phyloP scores from a whole-genome alignment of 2,888 invertebrate species.

The Elaeidobius kamerunicus region DNA sequence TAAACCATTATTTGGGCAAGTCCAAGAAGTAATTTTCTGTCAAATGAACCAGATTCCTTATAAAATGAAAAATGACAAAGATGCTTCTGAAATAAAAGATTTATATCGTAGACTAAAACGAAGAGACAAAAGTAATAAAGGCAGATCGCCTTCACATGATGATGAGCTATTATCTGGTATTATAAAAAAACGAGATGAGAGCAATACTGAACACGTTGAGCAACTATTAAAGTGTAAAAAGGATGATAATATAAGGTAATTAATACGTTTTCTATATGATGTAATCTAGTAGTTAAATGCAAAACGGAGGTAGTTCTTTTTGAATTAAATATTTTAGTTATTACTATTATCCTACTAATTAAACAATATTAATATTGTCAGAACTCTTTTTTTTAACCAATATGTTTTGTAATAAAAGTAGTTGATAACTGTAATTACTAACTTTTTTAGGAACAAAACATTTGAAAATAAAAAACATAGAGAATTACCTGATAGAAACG shows the following conservation, averaged over 20 bases:
- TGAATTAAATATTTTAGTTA: no score
- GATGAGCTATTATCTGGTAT: no score
- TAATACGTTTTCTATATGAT: no score
- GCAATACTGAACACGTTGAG: neutral
- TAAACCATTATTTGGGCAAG: neutral
- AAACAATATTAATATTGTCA: no score
- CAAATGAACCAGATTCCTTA: slow-evolving; percentile 17
- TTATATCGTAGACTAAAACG: slow-evolving; percentile 16
- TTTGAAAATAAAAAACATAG: neutral
- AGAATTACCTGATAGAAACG: neutral
- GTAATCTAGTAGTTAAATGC: no score
- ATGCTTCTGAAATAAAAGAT: slow-evolving; percentile 13
- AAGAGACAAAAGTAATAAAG: slow-evolving; percentile 1
- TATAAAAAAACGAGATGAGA: neutral
- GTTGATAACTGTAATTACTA: no score
- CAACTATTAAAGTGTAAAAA: neutral
- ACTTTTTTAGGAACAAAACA: neutral
- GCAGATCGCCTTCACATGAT: neutral
- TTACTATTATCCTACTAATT: no score
- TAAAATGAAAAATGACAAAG: slow-evolving; percentile 18
- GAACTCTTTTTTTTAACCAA: no score
- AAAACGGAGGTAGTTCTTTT: no score
- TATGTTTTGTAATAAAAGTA: no score
- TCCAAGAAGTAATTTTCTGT: slow-evolving; percentile 27
- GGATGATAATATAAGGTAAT: no score